Percentiles rank a stretch among this genome's conserved stretches.
phyloP scores from a whole-genome alignment of 2,113 vertebrate species.

The Lophotis ruficrista region DNA sequence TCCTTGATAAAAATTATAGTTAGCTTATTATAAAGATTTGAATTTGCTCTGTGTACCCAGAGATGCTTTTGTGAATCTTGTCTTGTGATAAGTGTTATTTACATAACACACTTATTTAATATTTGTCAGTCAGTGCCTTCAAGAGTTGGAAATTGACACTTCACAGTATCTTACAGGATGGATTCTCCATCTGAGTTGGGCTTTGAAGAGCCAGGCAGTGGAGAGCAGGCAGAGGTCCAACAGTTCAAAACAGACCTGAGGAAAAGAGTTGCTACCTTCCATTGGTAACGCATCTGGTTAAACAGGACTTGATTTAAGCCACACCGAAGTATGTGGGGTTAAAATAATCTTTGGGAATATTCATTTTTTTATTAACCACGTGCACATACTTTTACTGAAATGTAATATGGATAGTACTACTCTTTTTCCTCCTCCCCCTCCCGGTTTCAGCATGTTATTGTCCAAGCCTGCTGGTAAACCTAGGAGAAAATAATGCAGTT shows the following conservation, averaged over 20 bases:
- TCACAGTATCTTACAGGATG: not conserved
- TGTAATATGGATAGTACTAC: not conserved
- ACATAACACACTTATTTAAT: not conserved
- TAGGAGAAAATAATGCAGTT: not conserved
- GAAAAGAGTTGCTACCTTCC: not conserved
- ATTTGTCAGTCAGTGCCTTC: not conserved
- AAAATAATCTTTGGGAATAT: not conserved
- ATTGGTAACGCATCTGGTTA: not conserved
- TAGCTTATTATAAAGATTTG: not conserved
- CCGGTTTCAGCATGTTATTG: not conserved
- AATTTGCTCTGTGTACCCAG: not conserved
- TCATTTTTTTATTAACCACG: not conserved
- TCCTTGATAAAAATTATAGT: not conserved
- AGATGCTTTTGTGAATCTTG: not conserved
- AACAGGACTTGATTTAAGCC: not conserved
- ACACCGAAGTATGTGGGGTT: not conserved
- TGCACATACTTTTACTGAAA: not conserved
- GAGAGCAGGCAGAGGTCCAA: not conserved
- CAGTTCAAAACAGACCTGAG: not conserved
- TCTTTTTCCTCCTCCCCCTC: fast-evolving
- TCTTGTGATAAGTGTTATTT: not conserved
- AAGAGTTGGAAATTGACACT: not conserved
- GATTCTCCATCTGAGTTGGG: not conserved
- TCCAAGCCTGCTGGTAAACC: not conserved
- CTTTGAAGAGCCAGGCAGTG: not conserved